Evolutionary conservation across 2,888 invertebrate genomes (phyloP).

Genomic region (Cacoxenus indagator): DNA sequence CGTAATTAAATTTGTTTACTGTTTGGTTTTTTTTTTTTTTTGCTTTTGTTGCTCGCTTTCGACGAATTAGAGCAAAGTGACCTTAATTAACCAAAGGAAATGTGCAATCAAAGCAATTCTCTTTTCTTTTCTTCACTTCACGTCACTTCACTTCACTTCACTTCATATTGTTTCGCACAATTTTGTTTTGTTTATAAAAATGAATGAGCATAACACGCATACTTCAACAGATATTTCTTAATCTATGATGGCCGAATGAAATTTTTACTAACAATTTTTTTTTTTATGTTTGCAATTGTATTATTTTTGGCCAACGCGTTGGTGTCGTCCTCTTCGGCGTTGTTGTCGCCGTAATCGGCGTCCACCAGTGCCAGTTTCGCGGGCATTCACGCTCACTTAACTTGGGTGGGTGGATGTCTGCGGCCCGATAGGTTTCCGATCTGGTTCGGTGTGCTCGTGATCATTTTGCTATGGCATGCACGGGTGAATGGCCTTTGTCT

Average conservation of each 20-base stretch:
- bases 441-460: too few relatives aligned
- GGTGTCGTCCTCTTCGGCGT: too few relatives aligned
- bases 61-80: slow-evolving; percentile 6
- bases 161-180: too few relatives aligned
- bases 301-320: not conserved
- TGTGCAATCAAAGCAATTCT: slow-evolving; percentile 13
- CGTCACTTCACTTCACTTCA: too few relatives aligned
- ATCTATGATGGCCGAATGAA: too few relatives aligned
- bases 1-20: slow-evolving; percentile 8
- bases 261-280: not conserved
- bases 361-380: not conserved
- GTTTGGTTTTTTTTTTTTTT: not conserved
- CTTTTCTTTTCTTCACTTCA: not conserved
- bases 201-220: not conserved
- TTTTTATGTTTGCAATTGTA: not conserved
- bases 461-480: not conserved
- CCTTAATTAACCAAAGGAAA: slow-evolving; percentile 20
- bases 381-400: not conserved
- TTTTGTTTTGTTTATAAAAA: not conserved
- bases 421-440: not conserved
- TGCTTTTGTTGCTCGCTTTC: slow-evolving; percentile 6
- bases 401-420: not conserved
- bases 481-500: not conserved
- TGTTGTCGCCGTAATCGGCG: not conserved
- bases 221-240: not conserved